Conservation (phyloP, 92 coral and sea anemone species). For the Palythoa grandis region DNA sequence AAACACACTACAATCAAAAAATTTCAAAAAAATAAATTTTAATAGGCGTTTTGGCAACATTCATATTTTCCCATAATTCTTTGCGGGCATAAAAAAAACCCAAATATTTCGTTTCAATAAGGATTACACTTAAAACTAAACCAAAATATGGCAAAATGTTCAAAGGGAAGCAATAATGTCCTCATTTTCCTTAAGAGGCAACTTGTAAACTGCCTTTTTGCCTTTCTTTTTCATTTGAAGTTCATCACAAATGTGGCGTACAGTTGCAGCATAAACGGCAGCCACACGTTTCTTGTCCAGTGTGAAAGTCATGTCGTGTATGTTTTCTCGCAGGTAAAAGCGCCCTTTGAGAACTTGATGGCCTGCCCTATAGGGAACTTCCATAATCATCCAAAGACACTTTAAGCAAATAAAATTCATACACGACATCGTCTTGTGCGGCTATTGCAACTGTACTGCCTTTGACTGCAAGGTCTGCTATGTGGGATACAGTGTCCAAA, state of each 20-base stretch:
- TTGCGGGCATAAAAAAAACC: conserved; percentile 17
- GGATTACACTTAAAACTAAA: neutral
- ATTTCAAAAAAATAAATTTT: no score
- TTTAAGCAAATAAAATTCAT: conserved; percentile 59
- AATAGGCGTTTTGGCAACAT: neutral
- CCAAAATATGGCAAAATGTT: conserved; percentile 7
- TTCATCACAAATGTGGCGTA: conserved; percentile 12
- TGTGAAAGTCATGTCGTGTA: conserved; percentile 63
- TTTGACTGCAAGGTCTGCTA: conserved; percentile 55
- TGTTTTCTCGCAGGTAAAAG: conserved; percentile 54
- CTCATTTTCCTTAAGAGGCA: conserved; percentile 6
- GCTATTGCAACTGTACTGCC: conserved; percentile 66
- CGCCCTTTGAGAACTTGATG: conserved; percentile 34
- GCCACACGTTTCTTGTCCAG: conserved; percentile 43
- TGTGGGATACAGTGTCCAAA: conserved; percentile 48
- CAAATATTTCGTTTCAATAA: neutral
- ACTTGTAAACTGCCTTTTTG: neutral
- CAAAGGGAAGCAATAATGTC: conserved; percentile 11
- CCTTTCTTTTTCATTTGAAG: neutral
- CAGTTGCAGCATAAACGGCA: conserved; percentile 61
- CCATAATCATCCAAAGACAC: conserved; percentile 50
- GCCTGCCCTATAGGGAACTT: neutral
- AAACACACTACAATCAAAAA: no score
- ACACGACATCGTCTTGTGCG: conserved; percentile 46
- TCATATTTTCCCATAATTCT: conserved; percentile 29